Conservation (phyloP, 2,113 vertebrate species). For the Nesogale talazaci region DNA sequence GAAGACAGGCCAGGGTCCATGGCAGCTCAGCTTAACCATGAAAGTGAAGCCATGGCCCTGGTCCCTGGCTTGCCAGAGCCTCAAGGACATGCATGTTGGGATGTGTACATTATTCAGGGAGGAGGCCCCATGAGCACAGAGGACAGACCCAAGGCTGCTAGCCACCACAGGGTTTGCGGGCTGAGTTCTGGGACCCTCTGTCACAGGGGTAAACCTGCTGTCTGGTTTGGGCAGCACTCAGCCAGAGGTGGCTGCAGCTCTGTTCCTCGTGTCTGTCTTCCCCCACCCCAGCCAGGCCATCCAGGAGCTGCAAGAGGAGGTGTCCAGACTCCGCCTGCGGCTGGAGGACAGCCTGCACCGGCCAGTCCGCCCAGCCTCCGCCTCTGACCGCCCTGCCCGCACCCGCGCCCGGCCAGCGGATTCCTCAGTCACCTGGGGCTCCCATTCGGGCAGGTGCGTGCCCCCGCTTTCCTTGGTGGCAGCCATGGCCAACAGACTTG, state of each 20-base stretch:
- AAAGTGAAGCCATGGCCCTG: neutral
- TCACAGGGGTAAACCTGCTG: neutral
- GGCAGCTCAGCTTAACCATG: neutral
- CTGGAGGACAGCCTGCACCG: conserved; percentile 87
- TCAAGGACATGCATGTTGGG: neutral
- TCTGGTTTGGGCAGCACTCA: accelerated
- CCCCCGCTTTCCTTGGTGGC: neutral
- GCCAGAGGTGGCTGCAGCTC: accelerated
- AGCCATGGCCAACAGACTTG: neutral
- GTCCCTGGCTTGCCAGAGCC: neutral
- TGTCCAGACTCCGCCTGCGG: conserved; percentile 83
- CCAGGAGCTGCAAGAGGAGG: conserved; percentile 87
- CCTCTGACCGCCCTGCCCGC: accelerated
- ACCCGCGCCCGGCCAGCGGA: neutral
- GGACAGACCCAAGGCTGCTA: neutral
- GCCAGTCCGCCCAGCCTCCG: neutral
- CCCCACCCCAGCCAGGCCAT: conserved; percentile 87
- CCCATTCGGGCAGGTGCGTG: conserved; percentile 80
- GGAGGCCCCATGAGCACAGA: neutral
- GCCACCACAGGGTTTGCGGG: neutral
- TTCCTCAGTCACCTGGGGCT: neutral
- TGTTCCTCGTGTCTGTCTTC: neutral
- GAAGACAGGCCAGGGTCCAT: neutral
- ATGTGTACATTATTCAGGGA: neutral
- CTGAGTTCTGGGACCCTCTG: neutral